Evolutionary conservation across 2,113 vertebrate species (phyloP), one percentile per base, ranked within the genome.

Genomic region (Heliornis fulica): DNA sequence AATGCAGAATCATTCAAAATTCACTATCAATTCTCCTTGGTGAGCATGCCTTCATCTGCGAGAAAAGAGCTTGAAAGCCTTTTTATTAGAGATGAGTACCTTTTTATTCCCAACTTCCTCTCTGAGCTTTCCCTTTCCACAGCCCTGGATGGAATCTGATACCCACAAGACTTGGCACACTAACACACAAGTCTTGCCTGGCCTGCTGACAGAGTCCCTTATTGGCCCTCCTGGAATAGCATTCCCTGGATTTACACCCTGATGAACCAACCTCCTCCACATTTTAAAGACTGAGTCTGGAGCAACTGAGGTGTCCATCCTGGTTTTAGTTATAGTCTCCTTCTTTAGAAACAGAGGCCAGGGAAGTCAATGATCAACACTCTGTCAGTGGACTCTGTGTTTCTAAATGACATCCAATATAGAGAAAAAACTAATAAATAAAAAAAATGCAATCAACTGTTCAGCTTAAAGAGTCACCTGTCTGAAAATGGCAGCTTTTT

Each of bases 151-250:
- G 17, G 19, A 6, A 23, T 59, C 38, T 64, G 34, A 28, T 53
- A 25, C 13, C 15, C 16, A 7, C 0, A 1, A 57, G 32, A 46
- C 50, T 10, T 59, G 19, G 13, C 20, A 22, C 8, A 23, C 50
- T 0, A 0, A 23, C 40, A 54, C 41, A 34, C 6, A 61, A 34
- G 12, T 23, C 43, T 78, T 59, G 48, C 5, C 20, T 14, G 14
- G 32, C 22, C 14, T 68, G 78, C 50, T 65, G 32, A 64, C 3
- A 63, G 41, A 77, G 18, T 69, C 26, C 32, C 56, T 28, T n/a
- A 50, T 17, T 0, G 1, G 21, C 46, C 34, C 11, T n/a, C 34
- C 9, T 54, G 23, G 38, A 78, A 54, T 2, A 61, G 11, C 17
- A 81, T n/a, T 36, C 15, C 6, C 15, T 70, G 32, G 17, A 80